Evolutionary conservation across 2,888 invertebrate species (phyloP).

Genomic region (Phytoseiulus persimilis): DNA sequence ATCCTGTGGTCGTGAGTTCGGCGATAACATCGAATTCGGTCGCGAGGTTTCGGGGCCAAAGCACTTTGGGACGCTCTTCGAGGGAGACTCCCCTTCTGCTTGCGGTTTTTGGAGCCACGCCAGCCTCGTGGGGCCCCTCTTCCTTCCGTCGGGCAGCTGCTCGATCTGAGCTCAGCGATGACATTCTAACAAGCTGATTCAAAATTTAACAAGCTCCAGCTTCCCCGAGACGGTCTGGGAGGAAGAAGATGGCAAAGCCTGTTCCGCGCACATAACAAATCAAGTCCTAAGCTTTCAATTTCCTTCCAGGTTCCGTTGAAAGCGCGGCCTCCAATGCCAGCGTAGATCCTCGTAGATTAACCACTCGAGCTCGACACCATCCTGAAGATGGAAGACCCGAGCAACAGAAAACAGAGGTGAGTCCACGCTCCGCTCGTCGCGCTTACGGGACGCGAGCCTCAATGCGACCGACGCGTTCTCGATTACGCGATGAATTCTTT

Average conservation of each 20-base stretch:
- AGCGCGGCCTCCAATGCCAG: slow-evolving; percentile 21
- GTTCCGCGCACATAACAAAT: background rate
- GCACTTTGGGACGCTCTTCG: too few relatives aligned
- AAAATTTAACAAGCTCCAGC: background rate
- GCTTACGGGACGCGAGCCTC: background rate
- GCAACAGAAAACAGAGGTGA: background rate
- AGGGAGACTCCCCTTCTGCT: too few relatives aligned
- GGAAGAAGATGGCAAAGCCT: background rate
- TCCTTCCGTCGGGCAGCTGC: too few relatives aligned
- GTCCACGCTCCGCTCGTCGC: background rate
- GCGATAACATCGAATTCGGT: too few relatives aligned
- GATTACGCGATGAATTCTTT: too few relatives aligned
- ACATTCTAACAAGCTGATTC: background rate
- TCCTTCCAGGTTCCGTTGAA: slow-evolving; percentile 30
- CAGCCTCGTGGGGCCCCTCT: too few relatives aligned
- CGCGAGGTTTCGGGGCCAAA: too few relatives aligned
- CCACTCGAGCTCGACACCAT: background rate
- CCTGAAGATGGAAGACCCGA: background rate
- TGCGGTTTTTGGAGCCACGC: too few relatives aligned
- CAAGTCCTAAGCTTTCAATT: background rate
- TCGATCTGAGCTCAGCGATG: background rate
- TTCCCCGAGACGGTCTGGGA: background rate
- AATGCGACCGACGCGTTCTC: too few relatives aligned
- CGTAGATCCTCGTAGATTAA: slow-evolving; percentile 5
- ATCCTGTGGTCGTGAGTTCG: too few relatives aligned